phyloP scores from a whole-genome alignment of 2,888 invertebrate genomes.

The Anticlea derivata region DNA sequence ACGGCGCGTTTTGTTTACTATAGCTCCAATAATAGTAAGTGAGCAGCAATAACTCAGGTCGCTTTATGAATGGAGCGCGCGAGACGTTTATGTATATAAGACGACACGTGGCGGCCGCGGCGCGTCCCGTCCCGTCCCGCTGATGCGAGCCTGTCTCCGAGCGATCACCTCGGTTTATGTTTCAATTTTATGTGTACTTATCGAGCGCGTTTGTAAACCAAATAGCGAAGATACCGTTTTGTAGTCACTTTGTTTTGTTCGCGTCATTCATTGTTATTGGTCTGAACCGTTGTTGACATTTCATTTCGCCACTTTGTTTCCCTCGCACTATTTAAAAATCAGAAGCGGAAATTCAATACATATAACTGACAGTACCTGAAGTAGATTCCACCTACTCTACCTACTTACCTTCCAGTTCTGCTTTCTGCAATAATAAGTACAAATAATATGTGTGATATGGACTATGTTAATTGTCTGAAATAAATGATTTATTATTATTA shows the following conservation, averaged over 20 bases:
- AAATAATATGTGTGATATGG: too few relatives aligned
- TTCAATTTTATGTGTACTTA: conserved; percentile 29
- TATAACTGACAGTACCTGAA: too few relatives aligned
- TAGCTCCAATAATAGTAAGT: conserved; percentile 53
- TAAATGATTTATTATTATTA: too few relatives aligned
- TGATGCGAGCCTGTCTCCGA: conserved; percentile 19
- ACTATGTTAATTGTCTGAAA: too few relatives aligned
- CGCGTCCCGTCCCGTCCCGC: conserved; percentile 22
- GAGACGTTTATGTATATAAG: conserved; percentile 58
- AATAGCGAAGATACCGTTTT: conserved; percentile 3
- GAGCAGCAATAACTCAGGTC: conserved; percentile 61
- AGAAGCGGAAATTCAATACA: too few relatives aligned
- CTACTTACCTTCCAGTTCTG: too few relatives aligned
- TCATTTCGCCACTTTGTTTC: too few relatives aligned
- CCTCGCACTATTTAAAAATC: too few relatives aligned
- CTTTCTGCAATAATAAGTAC: too few relatives aligned
- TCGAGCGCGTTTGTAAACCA: conserved; percentile 20
- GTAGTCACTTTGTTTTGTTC: not conserved
- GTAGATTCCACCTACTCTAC: too few relatives aligned
- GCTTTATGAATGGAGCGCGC: conserved; percentile 63
- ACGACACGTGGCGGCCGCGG: conserved; percentile 45
- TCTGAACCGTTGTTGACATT: too few relatives aligned
- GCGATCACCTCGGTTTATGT: conserved; percentile 33
- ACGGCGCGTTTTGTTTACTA: conserved; percentile 58
- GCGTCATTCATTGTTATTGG: too few relatives aligned